A percentile compares a stretch with the other conserved stretches of the same genome.
Evolutionary conservation across 2,797 vertebrate genomes (phyloP).

Genomic region (Lepus townsendii): DNA sequence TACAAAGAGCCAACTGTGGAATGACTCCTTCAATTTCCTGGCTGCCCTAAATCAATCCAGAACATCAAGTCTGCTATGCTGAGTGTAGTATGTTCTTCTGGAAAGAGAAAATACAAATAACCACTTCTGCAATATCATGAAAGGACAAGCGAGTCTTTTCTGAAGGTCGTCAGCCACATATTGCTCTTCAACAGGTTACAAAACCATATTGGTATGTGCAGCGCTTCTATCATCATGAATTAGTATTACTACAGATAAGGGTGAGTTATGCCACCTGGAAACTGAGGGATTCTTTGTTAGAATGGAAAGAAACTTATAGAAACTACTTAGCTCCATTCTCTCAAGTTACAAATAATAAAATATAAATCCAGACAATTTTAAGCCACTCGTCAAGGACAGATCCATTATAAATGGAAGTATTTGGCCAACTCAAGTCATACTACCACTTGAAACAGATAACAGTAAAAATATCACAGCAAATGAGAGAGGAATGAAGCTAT

Average conservation of each 20-base stretch:
- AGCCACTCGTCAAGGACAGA: background rate
- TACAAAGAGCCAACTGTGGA: background rate
- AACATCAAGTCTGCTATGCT: background rate
- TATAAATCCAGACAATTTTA: background rate
- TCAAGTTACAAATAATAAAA: slow-evolving; percentile 43
- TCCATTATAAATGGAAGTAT: slow-evolving; percentile 3
- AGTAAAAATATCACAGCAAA: slow-evolving; percentile 17
- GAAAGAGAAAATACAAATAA: background rate
- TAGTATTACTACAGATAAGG: slow-evolving; percentile 4
- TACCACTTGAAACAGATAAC: background rate
- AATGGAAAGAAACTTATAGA: background rate
- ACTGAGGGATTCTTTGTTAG: slow-evolving; percentile 4
- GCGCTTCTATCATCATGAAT: background rate
- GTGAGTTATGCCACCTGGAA: background rate
- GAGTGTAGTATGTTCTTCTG: background rate
- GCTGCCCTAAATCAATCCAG: slow-evolving; percentile 44
- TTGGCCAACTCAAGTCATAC: background rate
- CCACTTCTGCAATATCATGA: background rate
- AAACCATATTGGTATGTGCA: background rate
- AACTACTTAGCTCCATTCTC: background rate
- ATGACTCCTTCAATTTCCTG: background rate
- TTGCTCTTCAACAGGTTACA: background rate
- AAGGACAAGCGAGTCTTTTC: background rate
- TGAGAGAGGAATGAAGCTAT: background rate
- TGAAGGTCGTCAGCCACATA: background rate